Percentiles rank a stretch among this genome's conserved stretches.
These are phyloP conservation scores for Catagonus wagneri DNA, from an alignment of 2,113 vertebrate genomes.

Conservation along the genomic window DNA sequence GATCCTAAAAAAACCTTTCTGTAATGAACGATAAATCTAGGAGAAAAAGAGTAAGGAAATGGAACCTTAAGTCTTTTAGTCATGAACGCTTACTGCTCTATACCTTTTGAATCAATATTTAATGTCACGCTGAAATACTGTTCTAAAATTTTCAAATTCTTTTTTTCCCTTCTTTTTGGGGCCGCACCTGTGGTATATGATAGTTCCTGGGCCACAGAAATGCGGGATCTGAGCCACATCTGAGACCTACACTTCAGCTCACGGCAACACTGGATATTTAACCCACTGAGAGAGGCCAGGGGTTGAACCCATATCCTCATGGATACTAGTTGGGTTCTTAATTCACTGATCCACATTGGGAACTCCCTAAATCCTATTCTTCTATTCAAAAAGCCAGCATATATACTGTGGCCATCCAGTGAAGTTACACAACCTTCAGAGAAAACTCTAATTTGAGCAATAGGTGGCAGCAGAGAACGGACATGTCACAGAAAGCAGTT, in stretches of 20 bases:
- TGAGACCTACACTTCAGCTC: too few species aligned
- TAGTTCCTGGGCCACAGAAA: too few species aligned
- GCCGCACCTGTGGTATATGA: too few species aligned
- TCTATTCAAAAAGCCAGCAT: not conserved
- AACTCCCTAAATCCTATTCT: too few species aligned
- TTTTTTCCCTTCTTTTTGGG: not conserved
- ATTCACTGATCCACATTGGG: too few species aligned
- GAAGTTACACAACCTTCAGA: not conserved
- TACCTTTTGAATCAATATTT: not conserved
- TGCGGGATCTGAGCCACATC: too few species aligned
- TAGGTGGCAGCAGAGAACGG: not conserved
- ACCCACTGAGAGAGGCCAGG: too few species aligned
- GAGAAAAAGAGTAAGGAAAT: not conserved
- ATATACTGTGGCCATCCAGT: not conserved
- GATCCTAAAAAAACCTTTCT: not conserved
- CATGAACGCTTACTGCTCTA: not conserved
- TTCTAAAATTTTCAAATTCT: conserved; percentile 15
- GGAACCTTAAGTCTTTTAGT: not conserved
- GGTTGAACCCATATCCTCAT: too few species aligned
- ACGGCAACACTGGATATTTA: too few species aligned
- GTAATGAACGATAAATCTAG: not conserved
- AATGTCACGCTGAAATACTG: not conserved
- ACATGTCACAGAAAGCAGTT: not conserved
- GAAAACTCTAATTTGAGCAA: conserved; percentile 2
- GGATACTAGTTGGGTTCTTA: too few species aligned